A percentile compares a stretch with the other conserved stretches of the same genome.
Conservation (phyloP, 2,113 vertebrate genomes). For the Azemiops feae region DNA sequence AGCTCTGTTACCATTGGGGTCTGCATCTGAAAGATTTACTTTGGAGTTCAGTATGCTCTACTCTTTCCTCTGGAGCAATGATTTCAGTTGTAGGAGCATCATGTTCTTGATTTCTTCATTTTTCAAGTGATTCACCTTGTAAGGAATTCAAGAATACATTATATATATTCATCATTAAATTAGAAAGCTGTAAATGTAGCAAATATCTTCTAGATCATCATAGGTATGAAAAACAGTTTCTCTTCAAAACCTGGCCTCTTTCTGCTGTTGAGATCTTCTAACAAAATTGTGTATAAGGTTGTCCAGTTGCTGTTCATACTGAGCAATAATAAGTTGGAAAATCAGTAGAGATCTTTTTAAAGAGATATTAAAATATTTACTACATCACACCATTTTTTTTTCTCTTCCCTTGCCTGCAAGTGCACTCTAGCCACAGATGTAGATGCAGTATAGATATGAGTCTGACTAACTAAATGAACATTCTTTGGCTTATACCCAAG, state of each 20-base stretch:
- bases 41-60: not conserved
- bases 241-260: not conserved
- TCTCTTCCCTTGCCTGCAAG: not conserved
- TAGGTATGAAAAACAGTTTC: not conserved
- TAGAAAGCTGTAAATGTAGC: not conserved
- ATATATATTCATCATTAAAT: not conserved
- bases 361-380: not conserved
- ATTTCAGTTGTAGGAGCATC: not conserved
- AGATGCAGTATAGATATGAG: not conserved
- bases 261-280: not conserved
- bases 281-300: not conserved
- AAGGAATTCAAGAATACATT: not conserved
- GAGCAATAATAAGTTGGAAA: not conserved
- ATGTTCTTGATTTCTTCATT: not conserved
- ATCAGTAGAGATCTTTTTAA: not conserved
- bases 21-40: not conserved
- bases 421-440: not conserved
- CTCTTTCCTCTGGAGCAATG: not conserved
- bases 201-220: not conserved
- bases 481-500: not conserved
- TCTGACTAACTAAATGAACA: fast-evolving
- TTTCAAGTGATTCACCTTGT: not conserved
- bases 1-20: not conserved
- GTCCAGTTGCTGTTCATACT: not conserved
- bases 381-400: not conserved